Evolutionary conservation across 1,140 invertebrate genomes (phyloP).

Genomic region (Tribolium madens): DNA sequence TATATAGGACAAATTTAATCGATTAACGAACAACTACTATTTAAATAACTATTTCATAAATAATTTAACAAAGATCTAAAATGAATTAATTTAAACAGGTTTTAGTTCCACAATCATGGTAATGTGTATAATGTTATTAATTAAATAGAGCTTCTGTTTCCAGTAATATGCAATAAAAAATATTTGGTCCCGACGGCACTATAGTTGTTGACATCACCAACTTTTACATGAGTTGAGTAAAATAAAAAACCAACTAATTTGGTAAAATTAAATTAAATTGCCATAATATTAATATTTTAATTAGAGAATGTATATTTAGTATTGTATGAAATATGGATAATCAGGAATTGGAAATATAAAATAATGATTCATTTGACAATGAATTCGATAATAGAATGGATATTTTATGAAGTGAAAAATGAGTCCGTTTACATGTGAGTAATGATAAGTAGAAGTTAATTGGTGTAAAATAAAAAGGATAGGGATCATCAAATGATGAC

Average conservation of each 20-base stretch:
- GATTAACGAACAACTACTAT: not conserved
- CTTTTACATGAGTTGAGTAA: no score
- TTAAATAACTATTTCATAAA: not conserved
- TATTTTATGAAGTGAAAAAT: not conserved
- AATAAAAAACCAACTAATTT: no score
- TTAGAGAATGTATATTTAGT: no score
- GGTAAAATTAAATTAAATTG: no score
- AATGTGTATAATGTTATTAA: not conserved
- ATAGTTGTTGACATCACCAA: no score
- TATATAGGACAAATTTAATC: not conserved
- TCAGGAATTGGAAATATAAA: no score
- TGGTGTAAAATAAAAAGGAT: constrained; percentile 19
- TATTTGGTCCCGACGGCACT: no score
- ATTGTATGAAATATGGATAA: no score
- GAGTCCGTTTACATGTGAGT: not conserved
- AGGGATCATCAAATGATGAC: constrained; percentile 21
- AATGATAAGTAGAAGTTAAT: constrained; percentile 34
- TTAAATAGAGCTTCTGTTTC: no score
- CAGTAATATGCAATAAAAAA: no score
- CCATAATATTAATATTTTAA: no score
- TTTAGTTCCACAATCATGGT: not conserved
- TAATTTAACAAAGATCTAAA: not conserved
- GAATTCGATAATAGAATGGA: not conserved
- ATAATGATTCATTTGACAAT: not conserved
- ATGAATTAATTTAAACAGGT: not conserved